Evolutionary conservation across 1,140 invertebrate genomes (phyloP).

Genomic region (Drosophila busckii): DNA sequence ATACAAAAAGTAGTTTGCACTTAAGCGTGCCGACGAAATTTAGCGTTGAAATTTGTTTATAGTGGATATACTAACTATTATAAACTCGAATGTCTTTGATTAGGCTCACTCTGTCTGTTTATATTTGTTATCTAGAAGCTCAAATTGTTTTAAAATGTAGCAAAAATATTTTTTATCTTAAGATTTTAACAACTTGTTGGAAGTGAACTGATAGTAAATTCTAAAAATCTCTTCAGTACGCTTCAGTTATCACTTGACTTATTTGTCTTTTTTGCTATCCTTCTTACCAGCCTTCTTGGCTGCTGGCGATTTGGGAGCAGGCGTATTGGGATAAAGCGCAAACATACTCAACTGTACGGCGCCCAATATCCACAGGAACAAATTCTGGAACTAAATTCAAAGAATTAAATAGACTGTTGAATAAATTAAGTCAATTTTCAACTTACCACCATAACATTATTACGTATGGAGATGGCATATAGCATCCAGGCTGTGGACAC

Average conservation of each 20-base stretch:
- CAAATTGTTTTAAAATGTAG: constrained; percentile 13
- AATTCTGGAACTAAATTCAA: constrained; percentile 84
- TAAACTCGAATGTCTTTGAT: too few relatives aligned
- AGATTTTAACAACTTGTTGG: constrained; percentile 3
- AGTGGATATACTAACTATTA: too few relatives aligned
- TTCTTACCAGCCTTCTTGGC: constrained; percentile 47
- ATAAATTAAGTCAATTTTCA: neutral
- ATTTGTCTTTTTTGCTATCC: constrained; percentile 43
- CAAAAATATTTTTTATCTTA: constrained; percentile 10
- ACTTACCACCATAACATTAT: constrained; percentile 89
- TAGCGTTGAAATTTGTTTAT: too few relatives aligned
- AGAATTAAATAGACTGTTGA: neutral
- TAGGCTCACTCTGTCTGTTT: constrained; percentile 1
- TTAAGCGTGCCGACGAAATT: too few relatives aligned
- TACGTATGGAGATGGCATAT: constrained; percentile 88
- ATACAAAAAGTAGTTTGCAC: too few relatives aligned
- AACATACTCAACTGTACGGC: constrained; percentile 83
- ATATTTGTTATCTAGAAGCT: constrained; percentile 10
- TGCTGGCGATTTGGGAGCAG: constrained; percentile 78
- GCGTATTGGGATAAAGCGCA: constrained; percentile 82
- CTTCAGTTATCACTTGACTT: too few relatives aligned
- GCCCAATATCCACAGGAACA: constrained; percentile 82
- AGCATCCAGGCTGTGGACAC: constrained; percentile 88
- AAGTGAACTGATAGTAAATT: too few relatives aligned
- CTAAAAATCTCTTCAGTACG: too few relatives aligned